Evolutionary conservation across 2,888 invertebrate species (phyloP), one percentile per base, ranked within the genome.

Genomic region (Drosophila conformis): DNA sequence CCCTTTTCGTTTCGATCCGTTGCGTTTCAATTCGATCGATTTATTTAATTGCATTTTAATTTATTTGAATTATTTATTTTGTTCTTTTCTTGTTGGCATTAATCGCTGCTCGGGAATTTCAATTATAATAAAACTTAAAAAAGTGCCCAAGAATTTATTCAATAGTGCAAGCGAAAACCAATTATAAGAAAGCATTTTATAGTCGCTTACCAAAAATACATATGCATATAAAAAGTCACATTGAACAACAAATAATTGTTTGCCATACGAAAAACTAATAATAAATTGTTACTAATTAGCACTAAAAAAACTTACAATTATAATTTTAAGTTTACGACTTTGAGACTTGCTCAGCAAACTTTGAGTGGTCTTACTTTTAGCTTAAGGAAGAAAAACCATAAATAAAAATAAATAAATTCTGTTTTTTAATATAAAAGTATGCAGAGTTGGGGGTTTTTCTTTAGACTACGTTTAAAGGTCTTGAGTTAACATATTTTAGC

Each of bases 51-150:
- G 89, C 89, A 88, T 90, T 90, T 90, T 90, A 90, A 90, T 91
- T 91, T 86, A 90, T 90, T 90, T 91, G 91, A 91, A 91, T 90
- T 90, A 91, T 90, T 90, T 90, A 89, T 87, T 91, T 91, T 86
- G 85, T 91, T 89, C 83, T 87, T 89, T 90, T 88, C 89, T 82
- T 82, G 91, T 88, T 91, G 82, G 86, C 90, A 91, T 91, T 90
- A 88, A 90, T 90, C 89, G 90, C 74, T 86, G 82, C 82, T 63
- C 90, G 83, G 84, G 83, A 90, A 90, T 91, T 91, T 91, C 91
- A 88, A 90, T 90, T 91, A 91, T 90, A 90, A 90, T 91, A 90
- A 90, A 90, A 90, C 77, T 78, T 84, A 61, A 72, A 77, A 73
- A 90, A 77, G 76, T 71, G 68, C 89, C 74, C 57, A 90, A 90